Conservation (phyloP, 1,140 invertebrate genomes). For the Orussus abietinus region DNA sequence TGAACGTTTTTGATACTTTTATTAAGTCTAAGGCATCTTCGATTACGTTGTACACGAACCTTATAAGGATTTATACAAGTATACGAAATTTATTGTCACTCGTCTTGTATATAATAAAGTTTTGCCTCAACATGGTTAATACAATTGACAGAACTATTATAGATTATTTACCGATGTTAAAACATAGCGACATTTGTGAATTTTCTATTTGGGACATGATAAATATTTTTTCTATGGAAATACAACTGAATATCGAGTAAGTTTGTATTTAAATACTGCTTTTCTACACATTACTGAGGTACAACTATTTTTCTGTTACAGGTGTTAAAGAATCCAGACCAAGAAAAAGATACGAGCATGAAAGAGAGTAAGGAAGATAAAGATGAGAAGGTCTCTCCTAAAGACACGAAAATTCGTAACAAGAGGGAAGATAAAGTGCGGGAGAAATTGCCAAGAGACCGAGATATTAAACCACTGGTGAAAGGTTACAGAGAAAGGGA, state of each 20-base stretch:
- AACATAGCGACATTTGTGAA: too few relatives aligned
- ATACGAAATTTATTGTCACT: conserved; percentile 1
- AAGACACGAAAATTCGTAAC: conserved; percentile 43
- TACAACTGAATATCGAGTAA: too few relatives aligned
- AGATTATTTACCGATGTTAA: too few relatives aligned
- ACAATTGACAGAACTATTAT: neutral
- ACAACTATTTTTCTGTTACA: conserved; percentile 24
- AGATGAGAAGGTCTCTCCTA: conserved; percentile 38
- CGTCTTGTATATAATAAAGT: conserved; percentile 1
- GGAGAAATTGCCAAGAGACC: conserved; percentile 39
- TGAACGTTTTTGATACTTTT: too few relatives aligned
- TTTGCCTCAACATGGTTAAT: neutral
- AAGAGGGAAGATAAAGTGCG: conserved; percentile 44
- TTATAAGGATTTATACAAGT: neutral
- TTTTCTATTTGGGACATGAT: too few relatives aligned
- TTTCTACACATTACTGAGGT: too few relatives aligned
- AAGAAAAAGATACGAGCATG: conserved; percentile 40
- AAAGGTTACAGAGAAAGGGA: conserved; percentile 48
- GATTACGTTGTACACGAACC: neutral
- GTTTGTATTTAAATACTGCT: too few relatives aligned
- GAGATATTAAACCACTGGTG: conserved; percentile 31
- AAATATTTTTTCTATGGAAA: too few relatives aligned
- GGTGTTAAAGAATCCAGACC: conserved; percentile 48
- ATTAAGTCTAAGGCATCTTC: too few relatives aligned
- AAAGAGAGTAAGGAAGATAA: conserved; percentile 49